Evolutionary conservation across 1,140 invertebrate species (phyloP).

Genomic region (Microplitis mediator): DNA sequence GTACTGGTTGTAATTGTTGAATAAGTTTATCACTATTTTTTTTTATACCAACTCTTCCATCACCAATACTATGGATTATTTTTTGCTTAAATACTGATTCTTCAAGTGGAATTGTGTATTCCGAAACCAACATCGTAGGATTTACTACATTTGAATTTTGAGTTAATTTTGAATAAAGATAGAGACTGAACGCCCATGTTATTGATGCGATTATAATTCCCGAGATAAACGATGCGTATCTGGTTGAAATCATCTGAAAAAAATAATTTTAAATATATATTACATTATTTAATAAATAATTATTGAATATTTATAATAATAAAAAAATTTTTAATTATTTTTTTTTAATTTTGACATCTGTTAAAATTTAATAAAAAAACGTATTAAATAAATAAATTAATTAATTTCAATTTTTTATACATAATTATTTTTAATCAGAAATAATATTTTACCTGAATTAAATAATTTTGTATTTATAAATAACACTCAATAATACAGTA

Average conservation of each 20-base stretch:
- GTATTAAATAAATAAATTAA: no score
- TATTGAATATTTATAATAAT: no score
- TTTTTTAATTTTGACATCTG: no score
- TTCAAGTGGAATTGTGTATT: conserved; percentile 37
- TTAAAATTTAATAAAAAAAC: no score
- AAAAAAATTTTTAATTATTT: no score
- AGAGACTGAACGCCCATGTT: conserved; percentile 71
- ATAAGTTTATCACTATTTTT: conserved; percentile 59
- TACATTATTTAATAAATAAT: no score
- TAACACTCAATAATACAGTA: background rate
- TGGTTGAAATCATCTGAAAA: conserved; percentile 54
- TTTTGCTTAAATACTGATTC: conserved; percentile 43
- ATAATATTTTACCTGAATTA: background rate
- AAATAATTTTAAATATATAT: background rate
- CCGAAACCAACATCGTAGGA: conserved; percentile 43
- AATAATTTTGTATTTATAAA: background rate
- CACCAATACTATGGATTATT: conserved; percentile 42
- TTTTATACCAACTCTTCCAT: conserved; percentile 32
- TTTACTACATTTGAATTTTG: conserved; percentile 46
- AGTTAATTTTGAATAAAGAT: conserved; percentile 65
- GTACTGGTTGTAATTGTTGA: conserved; percentile 55
- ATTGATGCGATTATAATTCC: conserved; percentile 70
- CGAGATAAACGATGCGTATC: conserved; percentile 66
- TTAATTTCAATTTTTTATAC: no score
- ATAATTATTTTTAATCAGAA: no score